Evolutionary conservation across 2,113 vertebrate genomes (phyloP), one percentile per base, ranked within the genome.

Genomic region (Albula goreensis): DNA sequence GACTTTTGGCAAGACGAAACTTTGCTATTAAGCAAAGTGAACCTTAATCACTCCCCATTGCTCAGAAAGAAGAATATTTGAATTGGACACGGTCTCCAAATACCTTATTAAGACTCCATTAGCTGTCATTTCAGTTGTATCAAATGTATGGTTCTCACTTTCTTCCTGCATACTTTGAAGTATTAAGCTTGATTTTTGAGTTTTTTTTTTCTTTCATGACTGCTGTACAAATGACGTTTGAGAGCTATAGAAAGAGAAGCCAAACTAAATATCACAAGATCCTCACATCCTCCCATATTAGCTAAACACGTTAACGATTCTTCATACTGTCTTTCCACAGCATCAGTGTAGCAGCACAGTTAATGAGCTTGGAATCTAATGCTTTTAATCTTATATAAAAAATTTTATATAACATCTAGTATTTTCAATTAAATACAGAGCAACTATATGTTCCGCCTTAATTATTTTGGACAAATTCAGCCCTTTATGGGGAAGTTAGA

Each of bases 1-100:
- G 82, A 49, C 82, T 57, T 83, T 41, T 49, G 82, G 7, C 81
- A 70, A 60, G 85, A 56, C 48, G 51, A 89, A 91, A 86, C 80
- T n/a, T 50, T 49, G 49, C 25, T 5, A 63, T 82, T 83, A 83
- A 83, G 82, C 82, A n/a, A 63, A 63, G 82, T 11, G 56, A 83
- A 57, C 82, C 48, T 66, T 83, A 83, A 60, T 83, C 82, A 48
- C n/a, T 12, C 31, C 74, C 74, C 41, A 12, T 51, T 48, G 57
- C 82, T 15, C 17, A 57, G 57, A 50, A 51, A 31, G 13, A 41
- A 15, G 57, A 22, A 15, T 53, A 15, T 83, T 66, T 66, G 82
- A 83, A 31, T 31, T 49, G 82, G 9, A 50, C 60, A 22, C 17
- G 15, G 17, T 66, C 60, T 66, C 60, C 60, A 19, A 83, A 48